Base-by-base conservation (phyloP, 2,888 invertebrate genomes). In the Cantharis lateralis region DNA sequence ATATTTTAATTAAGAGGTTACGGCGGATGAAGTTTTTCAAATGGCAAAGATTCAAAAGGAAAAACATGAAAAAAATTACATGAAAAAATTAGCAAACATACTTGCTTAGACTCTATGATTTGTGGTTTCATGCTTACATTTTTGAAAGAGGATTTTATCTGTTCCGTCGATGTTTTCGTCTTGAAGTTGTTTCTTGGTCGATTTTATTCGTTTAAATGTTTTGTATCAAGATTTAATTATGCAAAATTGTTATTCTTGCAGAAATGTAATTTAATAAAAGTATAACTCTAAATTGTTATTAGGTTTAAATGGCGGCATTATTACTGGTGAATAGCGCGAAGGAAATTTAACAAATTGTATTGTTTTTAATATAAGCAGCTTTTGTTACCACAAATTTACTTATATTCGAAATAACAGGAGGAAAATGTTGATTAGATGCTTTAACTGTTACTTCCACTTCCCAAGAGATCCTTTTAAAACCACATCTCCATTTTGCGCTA, bases 351-450 rank as follows among this genome's bases (percentile, higher is more conserved):
- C 48, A 48, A 48, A 48, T 48, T 48, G 48, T 48, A 48, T 48
- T 48, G 48, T 48, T 48, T 48, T 48, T 48, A 48, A 48, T 48
- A 48, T 48, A 48, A 48, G 48, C 48, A 48, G 48, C 48, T 48
- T 48, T 48, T 48, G 48, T 48, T 48, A 48, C 48, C 48, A n/a
- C 48, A 48, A 66, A 66, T 66, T 66, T 66, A 66, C 64, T 66
- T 66, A 66, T 66, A 66, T 66, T 66, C 20, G 20, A 66, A 66
- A 66, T 66, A 66, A 24, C 64, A 20, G 18, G 18, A 66, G 20
- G 20, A 20, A 66, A 24, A 66, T 75, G 75, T 75, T 75, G 75
- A 71, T 71, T 75, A 26, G 75, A 63, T 75, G 24, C 75, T 75
- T 75, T 75, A 75, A 75, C 62, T 70, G 61, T 71, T 71, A 71